Conservation (phyloP, 2,113 vertebrate species). For the Tauraco erythrolophus region DNA sequence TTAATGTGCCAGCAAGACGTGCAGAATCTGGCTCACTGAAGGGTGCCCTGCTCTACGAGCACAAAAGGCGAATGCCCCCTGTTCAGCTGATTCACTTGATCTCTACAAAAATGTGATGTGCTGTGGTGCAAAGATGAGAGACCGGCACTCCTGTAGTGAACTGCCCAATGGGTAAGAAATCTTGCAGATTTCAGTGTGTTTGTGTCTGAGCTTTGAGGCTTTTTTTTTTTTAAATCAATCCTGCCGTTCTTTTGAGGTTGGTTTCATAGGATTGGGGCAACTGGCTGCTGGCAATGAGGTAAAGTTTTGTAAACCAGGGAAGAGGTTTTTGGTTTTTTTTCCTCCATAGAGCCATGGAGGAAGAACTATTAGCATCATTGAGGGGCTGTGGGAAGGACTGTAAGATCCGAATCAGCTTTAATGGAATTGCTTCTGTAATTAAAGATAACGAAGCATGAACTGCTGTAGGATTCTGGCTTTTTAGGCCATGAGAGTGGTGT, state of each 20-base stretch:
- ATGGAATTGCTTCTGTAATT: not conserved
- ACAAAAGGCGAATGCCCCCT: not conserved
- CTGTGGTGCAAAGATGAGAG: not conserved
- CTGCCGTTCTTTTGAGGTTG: not conserved
- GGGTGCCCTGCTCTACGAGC: not conserved
- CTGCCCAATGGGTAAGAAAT: not conserved
- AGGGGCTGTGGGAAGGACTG: not conserved
- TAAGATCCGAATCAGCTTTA: not conserved
- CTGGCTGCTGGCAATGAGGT: not conserved
- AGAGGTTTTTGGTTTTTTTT: not conserved
- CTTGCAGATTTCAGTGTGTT: not conserved
- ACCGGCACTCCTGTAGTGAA: not conserved
- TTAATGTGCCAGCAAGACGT: not conserved
- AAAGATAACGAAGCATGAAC: not conserved
- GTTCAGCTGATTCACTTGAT: not conserved
- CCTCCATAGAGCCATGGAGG: not conserved
- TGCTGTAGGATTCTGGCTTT: not conserved
- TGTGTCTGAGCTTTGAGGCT: not conserved
- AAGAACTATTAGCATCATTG: not conserved
- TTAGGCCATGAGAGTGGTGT: not conserved
- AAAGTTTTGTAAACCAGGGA: not conserved
- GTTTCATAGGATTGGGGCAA: not conserved
- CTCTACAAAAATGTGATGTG: not conserved
- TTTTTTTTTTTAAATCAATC: not conserved
- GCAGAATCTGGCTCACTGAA: not conserved